A percentile compares a stretch with the other conserved stretches of the same genome.
phyloP scores from a whole-genome alignment of 2,797 vertebrate species.

The Pygocentrus nattereri region DNA sequence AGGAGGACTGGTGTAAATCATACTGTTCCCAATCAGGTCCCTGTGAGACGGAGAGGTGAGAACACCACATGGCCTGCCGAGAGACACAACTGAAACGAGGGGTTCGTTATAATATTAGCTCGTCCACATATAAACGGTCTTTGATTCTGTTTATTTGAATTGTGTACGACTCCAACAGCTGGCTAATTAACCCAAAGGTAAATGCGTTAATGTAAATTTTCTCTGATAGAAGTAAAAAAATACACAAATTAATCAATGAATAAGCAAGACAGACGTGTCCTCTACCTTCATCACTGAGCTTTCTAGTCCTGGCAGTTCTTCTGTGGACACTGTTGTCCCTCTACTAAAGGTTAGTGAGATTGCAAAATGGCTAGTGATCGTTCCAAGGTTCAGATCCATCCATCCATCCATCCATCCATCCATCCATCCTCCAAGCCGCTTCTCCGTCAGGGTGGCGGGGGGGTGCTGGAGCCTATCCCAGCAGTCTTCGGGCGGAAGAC shows the following conservation, averaged over 20 bases:
- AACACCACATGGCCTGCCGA: neutral
- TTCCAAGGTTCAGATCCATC: too few species aligned
- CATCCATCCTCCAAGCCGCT: too few species aligned
- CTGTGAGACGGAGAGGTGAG: conserved; percentile 8
- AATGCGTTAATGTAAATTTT: neutral
- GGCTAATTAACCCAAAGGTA: neutral
- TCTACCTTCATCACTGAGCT: too few species aligned
- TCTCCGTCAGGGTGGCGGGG: too few species aligned
- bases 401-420: too few species aligned
- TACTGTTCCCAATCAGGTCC: conserved; percentile 15
- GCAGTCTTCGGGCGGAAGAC: too few species aligned
- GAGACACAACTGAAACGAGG: conserved; percentile 9
- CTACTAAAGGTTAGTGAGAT: too few species aligned
- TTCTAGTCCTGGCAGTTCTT: too few species aligned
- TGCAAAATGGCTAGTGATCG: too few species aligned
- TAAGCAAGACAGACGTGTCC: too few species aligned
- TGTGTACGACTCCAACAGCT: neutral
- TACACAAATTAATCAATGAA: neutral
- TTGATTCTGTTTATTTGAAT: neutral
- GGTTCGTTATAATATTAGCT: neutral
- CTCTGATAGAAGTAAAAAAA: neutral
- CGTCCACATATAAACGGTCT: neutral
- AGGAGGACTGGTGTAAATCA: conserved; percentile 28
- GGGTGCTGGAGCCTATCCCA: too few species aligned
- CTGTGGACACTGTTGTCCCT: too few species aligned